Evolutionary conservation across 1,140 invertebrate species (phyloP).

Genomic region (Drusus annulatus): DNA sequence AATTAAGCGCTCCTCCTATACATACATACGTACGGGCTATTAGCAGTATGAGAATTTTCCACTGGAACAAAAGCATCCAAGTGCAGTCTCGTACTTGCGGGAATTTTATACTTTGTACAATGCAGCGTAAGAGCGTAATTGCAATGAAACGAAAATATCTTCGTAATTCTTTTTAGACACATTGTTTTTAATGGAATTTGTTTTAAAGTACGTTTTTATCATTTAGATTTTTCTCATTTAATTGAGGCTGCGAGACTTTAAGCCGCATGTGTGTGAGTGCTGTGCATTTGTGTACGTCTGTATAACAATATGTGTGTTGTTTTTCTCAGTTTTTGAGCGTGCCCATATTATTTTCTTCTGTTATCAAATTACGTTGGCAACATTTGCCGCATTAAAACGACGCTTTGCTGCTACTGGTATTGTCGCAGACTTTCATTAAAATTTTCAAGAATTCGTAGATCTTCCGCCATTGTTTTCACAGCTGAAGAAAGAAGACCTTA

Average conservation of each 20-base stretch:
- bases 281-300: constrained; percentile 1
- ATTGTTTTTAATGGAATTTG: background rate
- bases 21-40: constrained; percentile 55
- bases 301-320: background rate
- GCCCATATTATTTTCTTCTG: background rate
- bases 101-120: constrained; percentile 15
- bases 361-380: constrained; percentile 29
- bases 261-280: background rate
- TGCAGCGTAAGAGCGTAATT: background rate
- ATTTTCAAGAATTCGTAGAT: background rate
- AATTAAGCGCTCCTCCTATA: constrained; percentile 65
- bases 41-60: constrained; percentile 56
- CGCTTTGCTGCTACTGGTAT: background rate
- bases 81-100: background rate
- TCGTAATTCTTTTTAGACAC: no score
- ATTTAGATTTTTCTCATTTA: constrained; percentile 57
- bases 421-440: constrained; percentile 15
- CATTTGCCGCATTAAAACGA: constrained; percentile 11
- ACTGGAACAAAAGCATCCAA: constrained; percentile 42
- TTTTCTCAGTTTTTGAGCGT: background rate
- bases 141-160: background rate
- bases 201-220: constrained; percentile 49
- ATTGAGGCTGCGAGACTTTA: background rate
- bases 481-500: no score
- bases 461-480: no score